Evolutionary conservation across 1,140 invertebrate species (phyloP), one percentile per base, ranked within the genome.

Genomic region (Aphidius ervi): DNA sequence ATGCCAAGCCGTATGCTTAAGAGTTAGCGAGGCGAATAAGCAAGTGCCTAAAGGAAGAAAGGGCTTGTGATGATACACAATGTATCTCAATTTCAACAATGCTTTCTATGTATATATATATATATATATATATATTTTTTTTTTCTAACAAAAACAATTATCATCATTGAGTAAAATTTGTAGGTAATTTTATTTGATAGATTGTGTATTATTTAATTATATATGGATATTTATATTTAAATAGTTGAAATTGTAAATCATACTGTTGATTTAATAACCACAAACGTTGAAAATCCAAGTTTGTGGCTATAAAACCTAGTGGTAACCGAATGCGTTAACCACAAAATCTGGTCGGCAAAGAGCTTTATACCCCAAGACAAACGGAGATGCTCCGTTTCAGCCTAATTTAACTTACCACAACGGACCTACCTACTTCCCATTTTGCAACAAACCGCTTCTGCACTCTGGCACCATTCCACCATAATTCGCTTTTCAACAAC

Each of bases 351-450:
- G 50, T 39, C 50, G 16, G 55, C 48, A 55, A 56, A 56, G 47
- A 56, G 57, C 41, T 61, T 57, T 53, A 57, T 58, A 50, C 49
- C 43, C 45, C 55, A 61, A 61, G 62, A 62, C 60, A 62, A 65
- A 63, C 61, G 59, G 47, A 65, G 64, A 61, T 54, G 59, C 45
- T 54, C 59, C 42, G 62, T 58, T 66, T 59, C 62, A 50, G 56
- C 58, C 57, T 64, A 66, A 66, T 64, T 66, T 64, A 66, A 64
- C 56, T 60, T 37, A 60, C 65, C 65, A 45, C 62, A 59, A 59
- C 48, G 54, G 46, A 58, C 57, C 60, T 56, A 31, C 23, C 41
- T 45, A 56, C 40, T 46, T 53, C 39, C 41, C 40, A 47, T 62
- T 43, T 41, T 59, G 9, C 16, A 46, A 47, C 31, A 46, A 16